These are phyloP conservation scores for Mesorhabditis spiculigera DNA, from an alignment of 2,888 invertebrate genomes.

Conservation along the genomic window DNA sequence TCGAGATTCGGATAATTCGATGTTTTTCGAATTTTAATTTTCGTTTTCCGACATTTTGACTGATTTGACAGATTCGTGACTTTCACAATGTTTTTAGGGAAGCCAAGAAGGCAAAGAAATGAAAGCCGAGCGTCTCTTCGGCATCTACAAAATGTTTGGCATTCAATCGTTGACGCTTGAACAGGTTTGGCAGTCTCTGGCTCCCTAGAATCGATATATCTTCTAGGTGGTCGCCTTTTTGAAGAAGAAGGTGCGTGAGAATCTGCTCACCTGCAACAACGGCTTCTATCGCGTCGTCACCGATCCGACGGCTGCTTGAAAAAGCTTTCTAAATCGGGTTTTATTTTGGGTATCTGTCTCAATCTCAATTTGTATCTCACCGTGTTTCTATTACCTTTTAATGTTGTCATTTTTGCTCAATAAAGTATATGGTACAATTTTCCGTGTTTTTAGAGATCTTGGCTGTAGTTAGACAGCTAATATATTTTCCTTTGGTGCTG, in stretches of 20 bases:
- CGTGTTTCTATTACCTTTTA: too few species aligned
- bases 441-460: too few species aligned
- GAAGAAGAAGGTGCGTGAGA: slow-evolving; percentile 1
- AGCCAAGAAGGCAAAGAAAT: slow-evolving; percentile 39
- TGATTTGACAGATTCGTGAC: neutral
- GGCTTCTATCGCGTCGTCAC: neutral
- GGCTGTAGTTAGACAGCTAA: too few species aligned
- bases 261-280: neutral
- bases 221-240: slow-evolving; percentile 4
- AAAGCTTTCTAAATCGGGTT: too few species aligned
- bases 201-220: neutral
- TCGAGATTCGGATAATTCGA: too few species aligned
- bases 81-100: slow-evolving; percentile 17
- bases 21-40: too few species aligned
- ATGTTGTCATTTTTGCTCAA: too few species aligned
- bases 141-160: slow-evolving; percentile 48
- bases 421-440: too few species aligned
- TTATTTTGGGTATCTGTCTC: too few species aligned
- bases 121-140: slow-evolving; percentile 42
- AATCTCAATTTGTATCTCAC: too few species aligned
- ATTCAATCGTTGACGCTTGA: slow-evolving; percentile 25
- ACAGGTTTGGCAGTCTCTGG: neutral
- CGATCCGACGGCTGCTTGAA: neutral
- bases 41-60: neutral
- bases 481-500: too few species aligned